A percentile compares a stretch with the other conserved stretches of the same genome.
Evolutionary conservation across 2,888 invertebrate genomes (phyloP).

Genomic region (Capitulum mitella): DNA sequence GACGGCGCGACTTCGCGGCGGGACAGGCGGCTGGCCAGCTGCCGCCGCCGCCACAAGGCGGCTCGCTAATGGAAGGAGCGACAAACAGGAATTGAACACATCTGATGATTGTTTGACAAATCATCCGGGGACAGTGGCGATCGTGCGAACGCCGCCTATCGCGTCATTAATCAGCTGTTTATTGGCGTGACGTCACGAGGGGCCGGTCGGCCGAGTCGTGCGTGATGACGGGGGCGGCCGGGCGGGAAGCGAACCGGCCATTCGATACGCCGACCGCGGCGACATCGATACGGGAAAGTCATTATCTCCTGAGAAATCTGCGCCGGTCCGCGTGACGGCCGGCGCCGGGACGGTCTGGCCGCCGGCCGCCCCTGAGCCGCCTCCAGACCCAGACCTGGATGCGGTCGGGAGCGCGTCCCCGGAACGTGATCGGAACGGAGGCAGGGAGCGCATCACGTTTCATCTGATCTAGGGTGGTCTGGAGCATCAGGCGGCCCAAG

Average conservation of each 20-base stretch:
- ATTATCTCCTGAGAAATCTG: neutral
- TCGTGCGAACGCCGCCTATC: constrained; percentile 18
- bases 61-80: constrained; percentile 5
- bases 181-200: constrained; percentile 15
- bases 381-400: too few relatives aligned
- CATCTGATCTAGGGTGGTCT: too few relatives aligned
- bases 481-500: too few relatives aligned
- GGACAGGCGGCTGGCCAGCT: neutral
- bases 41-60: neutral
- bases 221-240: neutral
- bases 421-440: too few relatives aligned
- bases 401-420: too few relatives aligned
- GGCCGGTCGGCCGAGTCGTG: neutral
- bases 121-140: neutral
- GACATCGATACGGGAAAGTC: neutral
- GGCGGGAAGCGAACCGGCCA: neutral
- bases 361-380: too few relatives aligned
- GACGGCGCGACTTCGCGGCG: neutral
- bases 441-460: too few relatives aligned
- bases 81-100: constrained; percentile 18
- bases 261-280: neutral
- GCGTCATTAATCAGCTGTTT: constrained; percentile 22
- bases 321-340: neutral
- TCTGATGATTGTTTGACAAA: constrained; percentile 22
- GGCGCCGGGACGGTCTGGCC: neutral